Evolutionary conservation across 2,797 vertebrate genomes (phyloP), one percentile per base, ranked within the genome.

Genomic region (Alauda arvensis): DNA sequence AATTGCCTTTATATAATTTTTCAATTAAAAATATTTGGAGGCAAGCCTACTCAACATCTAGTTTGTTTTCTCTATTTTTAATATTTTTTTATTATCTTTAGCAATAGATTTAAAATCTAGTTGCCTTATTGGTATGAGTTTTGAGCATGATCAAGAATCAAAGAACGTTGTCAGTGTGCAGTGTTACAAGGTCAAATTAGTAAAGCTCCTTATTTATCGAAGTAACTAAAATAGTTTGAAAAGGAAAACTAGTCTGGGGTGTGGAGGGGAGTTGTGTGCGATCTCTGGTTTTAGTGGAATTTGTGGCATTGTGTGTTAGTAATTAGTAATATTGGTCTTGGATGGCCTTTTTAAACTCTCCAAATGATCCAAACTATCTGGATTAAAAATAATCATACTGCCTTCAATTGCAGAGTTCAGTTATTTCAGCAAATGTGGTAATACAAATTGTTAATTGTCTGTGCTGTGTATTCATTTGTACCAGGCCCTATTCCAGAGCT

Each of bases 311-410:
- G 25, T 34, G 9, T 43, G 12, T 56, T 42, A 46, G 18, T 26
- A 85, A 85, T 28, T 24, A 52, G 5, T 31, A 59, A 3, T 51
- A 42, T 4, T 12, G 19, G 15, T 52, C 39, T 51, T 40, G 46
- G 5, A 3, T 9, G 39, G 39, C 48, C 57, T 43, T 34, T 59
- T 46, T 31, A 18, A 63, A 23, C 25, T 25, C 14, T 12, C 26
- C 45, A 31, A 10, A 12, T 39, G 19, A 39, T 46, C 25, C 25
- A 23, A 67, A 39, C 14, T 7, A 24, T 13, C 17, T 31, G n/a
- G 23, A 24, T 69, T 26, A 7, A 21, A 57, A 74, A 34, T 11
- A 61, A 34, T 25, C 0, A 0, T 0, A 0, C 33, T 16, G 31
- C 19, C 31, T 43, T 33, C 63, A 26, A 51, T 23, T 37, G 5